Evolutionary conservation across 2,888 invertebrate genomes (phyloP), one percentile per base, ranked within the genome.

Genomic region (Tetragonula carbonaria): DNA sequence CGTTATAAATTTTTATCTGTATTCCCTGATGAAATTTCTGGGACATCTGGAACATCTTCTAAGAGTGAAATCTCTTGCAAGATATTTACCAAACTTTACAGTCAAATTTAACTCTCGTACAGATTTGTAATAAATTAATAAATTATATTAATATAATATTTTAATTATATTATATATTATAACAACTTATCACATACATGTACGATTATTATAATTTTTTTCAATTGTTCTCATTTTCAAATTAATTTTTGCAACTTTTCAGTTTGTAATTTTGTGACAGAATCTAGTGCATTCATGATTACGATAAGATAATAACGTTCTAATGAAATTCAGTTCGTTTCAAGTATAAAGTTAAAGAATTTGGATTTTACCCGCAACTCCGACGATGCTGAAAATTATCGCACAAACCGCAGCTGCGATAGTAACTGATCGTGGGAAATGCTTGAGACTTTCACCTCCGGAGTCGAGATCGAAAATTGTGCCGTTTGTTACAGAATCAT

Each of bases 401-500:
- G 98, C 98, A 94, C 97, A 97, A 79, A 96, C 95, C 51, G 97
- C 97, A 28, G 98, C 98, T 92, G 97, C 95, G 90, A 97, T 95
- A 55, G 98, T 97, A 70, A 97, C 97, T 87, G 96, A 96, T 88
- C 96, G 95, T 33, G 98, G 97, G 93, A 97, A 98, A n/a, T 91
- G 88, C 78, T 86, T 86, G 65, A 86, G 73, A 45, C 67, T 67
- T 71, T 73, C 84, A 28, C 65, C 68, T 57, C 50, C 86, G 18
- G 83, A 63, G 5, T 38, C 55, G 21, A 85, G 53, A 53, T 73
- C 77, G 62, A 89, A 82, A 68, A 87, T 84, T 51, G 91, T 90
- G 38, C 84, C 83, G 57, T 91, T 92, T 73, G 75, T 75, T 55
- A 63, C 75, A 14, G 85, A 80, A 74, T 88, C 74, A 23, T 80